phyloP scores from a whole-genome alignment of 2,888 invertebrate species.

The Polymixis lichenea region DNA sequence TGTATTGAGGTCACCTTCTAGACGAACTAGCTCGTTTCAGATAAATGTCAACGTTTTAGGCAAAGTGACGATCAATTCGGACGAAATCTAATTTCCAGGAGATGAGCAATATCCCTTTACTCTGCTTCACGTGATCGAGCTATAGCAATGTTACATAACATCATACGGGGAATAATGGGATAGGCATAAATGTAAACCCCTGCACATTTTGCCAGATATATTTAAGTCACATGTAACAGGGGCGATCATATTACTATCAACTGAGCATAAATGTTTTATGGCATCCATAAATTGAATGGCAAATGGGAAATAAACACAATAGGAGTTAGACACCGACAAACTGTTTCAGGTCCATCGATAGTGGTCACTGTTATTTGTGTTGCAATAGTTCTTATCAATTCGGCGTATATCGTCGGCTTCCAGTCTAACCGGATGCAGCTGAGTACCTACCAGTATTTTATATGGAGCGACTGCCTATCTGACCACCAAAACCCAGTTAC shows the following conservation, averaged over 20 bases:
- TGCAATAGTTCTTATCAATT: background rate
- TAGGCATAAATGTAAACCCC: background rate
- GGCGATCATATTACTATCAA: background rate
- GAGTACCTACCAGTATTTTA: no score
- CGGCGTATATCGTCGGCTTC: no score
- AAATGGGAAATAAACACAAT: background rate
- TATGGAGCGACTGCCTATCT: no score
- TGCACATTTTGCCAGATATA: background rate
- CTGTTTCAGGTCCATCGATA: background rate
- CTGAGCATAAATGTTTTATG: background rate
- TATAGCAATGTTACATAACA: background rate
- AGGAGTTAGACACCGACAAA: background rate
- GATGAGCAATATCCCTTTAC: background rate
- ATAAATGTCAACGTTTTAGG: constrained; percentile 23
- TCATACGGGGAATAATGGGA: no score
- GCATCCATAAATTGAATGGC: background rate
- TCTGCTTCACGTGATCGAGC: background rate
- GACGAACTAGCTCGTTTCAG: background rate
- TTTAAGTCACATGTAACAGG: background rate
- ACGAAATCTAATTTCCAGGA: constrained; percentile 22
- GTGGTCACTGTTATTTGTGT: background rate
- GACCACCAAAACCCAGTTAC: no score
- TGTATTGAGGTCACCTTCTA: constrained; percentile 29
- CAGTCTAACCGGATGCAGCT: no score
- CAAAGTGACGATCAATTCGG: constrained; percentile 14